phyloP scores from a whole-genome alignment of 2,797 vertebrate genomes.

The Sebastes itinus region DNA sequence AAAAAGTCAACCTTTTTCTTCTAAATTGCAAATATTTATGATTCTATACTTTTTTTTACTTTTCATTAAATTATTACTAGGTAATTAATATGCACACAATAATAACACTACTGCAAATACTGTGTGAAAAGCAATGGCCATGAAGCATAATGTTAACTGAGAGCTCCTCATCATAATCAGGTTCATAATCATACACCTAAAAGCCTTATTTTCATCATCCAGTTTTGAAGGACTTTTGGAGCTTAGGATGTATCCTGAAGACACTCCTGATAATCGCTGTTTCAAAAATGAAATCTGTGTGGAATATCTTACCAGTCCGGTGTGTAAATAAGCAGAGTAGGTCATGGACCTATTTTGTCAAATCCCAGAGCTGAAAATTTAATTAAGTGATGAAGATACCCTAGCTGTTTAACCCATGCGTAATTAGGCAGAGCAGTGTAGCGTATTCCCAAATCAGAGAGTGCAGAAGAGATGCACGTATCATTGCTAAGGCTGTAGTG shows the following conservation, averaged over 20 bases:
- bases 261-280: constrained; percentile 25
- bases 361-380: constrained; percentile 29
- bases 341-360: constrained; percentile 26
- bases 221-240: background rate
- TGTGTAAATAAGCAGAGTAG: constrained; percentile 23
- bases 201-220: constrained; percentile 20
- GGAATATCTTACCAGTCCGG: background rate
- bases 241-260: background rate
- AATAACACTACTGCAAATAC: background rate
- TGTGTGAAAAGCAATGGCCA: constrained; percentile 3
- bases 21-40: background rate
- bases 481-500: background rate
- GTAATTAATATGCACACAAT: constrained; percentile 25
- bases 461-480: constrained; percentile 2
- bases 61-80: background rate
- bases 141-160: background rate
- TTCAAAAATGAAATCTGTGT: constrained; percentile 30
- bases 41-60: too few relatives aligned
- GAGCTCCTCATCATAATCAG: constrained; percentile 31
- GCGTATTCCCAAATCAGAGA: constrained; percentile 19
- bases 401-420: constrained; percentile 31
- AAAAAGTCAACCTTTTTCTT: background rate
- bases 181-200: constrained; percentile 34
- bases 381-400: constrained; percentile 47
- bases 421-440: constrained; percentile 32